Evolutionary conservation across 37 sponge, comb jelly and placozoan species (phyloP), one percentile per base, ranked within the genome.

Genomic region (Haliclona indistincta): DNA sequence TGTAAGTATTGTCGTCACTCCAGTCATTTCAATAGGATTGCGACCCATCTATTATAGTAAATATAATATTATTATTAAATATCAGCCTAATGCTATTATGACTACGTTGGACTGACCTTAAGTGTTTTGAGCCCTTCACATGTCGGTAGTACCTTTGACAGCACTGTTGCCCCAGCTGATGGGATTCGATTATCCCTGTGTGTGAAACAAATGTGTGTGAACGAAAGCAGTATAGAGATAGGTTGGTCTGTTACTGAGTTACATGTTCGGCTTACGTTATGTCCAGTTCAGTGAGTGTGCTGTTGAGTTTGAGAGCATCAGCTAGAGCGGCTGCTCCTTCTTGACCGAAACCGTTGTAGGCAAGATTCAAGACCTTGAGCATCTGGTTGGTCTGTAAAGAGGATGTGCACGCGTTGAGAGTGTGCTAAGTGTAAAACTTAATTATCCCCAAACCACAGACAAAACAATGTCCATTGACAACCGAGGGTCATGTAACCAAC

Each of bases 271-370:
- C 72, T 68, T 53, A 93, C 95, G 79, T 83, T 32, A 98, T 47
- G 52, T 98, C 90, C 41, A 98, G 79, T 58, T 84, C 90, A 22
- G 55, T 30, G 3, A 98, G 79, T 26, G 92, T 88, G 35, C 79
- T 85, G 63, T 98, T 98, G 36, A 83, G n/a, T 71, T 90, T 92
- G 7, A 98, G 79, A 17, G 99, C 96, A 45, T 98, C 91, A 36
- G 90, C 93, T 41, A 95, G 26, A 1, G 93, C 93, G 19, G 63
- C 44, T 36, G 88, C 96, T 44, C 99, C 99, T 22, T 88, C 89
- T 76, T 94, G 82, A 20, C 81, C 88, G 73, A 98, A 87, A 0
- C 99, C 99, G 74, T 98, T 98, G 78, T 68, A 87, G 7, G 96
- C 78, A 25, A 98, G 35, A 62, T 93, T 84, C 33, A 98, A 62